These are phyloP conservation scores for Zoanthus sociatus DNA, from an alignment of 92 coral and sea anemone species.

Conservation along the genomic window DNA sequence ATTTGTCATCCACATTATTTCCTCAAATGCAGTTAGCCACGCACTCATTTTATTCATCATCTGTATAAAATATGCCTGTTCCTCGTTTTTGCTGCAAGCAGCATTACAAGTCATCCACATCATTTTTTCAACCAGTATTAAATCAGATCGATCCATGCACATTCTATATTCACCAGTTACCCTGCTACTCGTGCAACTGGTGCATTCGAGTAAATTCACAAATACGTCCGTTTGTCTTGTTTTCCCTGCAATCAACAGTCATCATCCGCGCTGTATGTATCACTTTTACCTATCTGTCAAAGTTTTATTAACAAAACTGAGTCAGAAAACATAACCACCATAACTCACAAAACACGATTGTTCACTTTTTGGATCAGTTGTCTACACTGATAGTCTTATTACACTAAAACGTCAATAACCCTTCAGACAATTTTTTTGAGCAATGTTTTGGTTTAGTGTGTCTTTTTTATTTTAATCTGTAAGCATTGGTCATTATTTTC, in stretches of 20 bases:
- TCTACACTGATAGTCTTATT: too few species aligned
- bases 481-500: too few species aligned
- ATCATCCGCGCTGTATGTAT: background rate
- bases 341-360: background rate
- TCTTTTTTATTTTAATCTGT: too few species aligned
- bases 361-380: too few species aligned
- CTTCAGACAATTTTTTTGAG: too few species aligned
- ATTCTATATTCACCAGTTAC: background rate
- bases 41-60: too few species aligned
- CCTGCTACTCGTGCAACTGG: background rate
- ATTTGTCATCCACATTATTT: background rate
- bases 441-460: too few species aligned
- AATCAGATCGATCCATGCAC: background rate
- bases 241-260: background rate
- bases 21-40: too few species aligned
- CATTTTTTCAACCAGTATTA: too few species aligned
- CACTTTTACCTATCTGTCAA: background rate
- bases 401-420: too few species aligned
- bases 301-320: background rate
- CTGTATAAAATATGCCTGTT: background rate
- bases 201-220: background rate
- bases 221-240: background rate
- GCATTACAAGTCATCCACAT: background rate
- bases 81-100: background rate
- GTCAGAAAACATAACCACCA: conserved; percentile 42